A percentile compares a stretch with the other conserved stretches of the same genome.
Evolutionary conservation across 2,888 invertebrate genomes (phyloP).

Genomic region (Psylliodes chrysocephalus): DNA sequence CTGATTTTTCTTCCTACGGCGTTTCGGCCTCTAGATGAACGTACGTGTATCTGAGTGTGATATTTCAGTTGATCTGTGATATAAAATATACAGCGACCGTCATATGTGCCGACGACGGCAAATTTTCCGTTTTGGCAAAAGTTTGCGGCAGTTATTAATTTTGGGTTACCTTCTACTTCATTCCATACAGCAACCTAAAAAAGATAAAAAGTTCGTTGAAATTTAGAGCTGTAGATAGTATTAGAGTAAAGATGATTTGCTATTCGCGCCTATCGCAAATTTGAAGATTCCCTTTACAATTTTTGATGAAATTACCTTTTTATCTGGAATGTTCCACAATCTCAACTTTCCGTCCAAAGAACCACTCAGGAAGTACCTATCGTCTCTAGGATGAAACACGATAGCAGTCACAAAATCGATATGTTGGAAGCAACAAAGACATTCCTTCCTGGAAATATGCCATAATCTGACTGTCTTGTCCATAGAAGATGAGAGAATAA

Average conservation of each 20-base stretch:
- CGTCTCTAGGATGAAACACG: slow-evolving; percentile 95
- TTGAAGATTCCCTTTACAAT: background rate
- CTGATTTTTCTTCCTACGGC: slow-evolving; percentile 95
- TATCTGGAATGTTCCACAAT: slow-evolving; percentile 99
- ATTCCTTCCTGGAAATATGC: slow-evolving; percentile 97
- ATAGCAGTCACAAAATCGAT: slow-evolving; percentile 99
- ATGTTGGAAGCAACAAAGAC: slow-evolving; percentile 98
- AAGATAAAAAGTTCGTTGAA: no score
- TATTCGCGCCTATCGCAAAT: no score
- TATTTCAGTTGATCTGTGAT: slow-evolving; percentile 98
- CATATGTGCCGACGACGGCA: slow-evolving; percentile 98
- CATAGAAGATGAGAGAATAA: slow-evolving; percentile 97
- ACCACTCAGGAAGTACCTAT: slow-evolving; percentile 93
- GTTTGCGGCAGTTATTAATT: slow-evolving; percentile 95
- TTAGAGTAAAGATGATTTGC: no score
- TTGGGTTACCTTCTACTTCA: slow-evolving; percentile 93
- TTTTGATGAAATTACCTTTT: slow-evolving; percentile 71
- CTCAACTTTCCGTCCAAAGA: slow-evolving; percentile 97
- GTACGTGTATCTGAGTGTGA: slow-evolving; percentile 96
- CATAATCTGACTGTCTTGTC: slow-evolving; percentile 97
- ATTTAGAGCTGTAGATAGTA: no score
- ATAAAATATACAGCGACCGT: slow-evolving; percentile 98
- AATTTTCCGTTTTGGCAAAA: slow-evolving; percentile 98
- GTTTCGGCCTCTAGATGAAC: slow-evolving; percentile 95
- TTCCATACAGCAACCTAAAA: slow-evolving; percentile 92